These are phyloP conservation scores for Eilema caniola DNA, from an alignment of 2,888 invertebrate species.

Conservation along the genomic window DNA sequence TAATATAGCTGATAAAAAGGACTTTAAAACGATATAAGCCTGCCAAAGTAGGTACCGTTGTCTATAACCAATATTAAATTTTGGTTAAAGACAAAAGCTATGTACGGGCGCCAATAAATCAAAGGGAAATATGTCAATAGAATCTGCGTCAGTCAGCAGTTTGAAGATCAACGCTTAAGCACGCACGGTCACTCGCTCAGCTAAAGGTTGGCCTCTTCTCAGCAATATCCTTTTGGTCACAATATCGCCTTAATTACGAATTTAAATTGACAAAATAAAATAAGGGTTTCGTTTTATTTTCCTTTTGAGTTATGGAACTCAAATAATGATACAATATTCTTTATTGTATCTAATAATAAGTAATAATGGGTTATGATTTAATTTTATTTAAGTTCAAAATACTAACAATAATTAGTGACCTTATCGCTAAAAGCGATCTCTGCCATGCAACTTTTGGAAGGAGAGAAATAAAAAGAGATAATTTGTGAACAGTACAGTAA, in stretches of 20 bases:
- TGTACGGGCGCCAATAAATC: not conserved
- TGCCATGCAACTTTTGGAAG: too few relatives aligned
- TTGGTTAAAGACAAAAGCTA: not conserved
- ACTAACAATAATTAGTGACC: too few relatives aligned
- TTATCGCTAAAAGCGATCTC: too few relatives aligned
- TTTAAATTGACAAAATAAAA: slow-evolving; percentile 7
- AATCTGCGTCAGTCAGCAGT: slow-evolving; percentile 17
- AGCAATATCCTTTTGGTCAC: slow-evolving; percentile 14
- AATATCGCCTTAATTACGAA: slow-evolving; percentile 25
- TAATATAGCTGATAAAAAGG: not conserved
- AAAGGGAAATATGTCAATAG: slow-evolving; percentile 6
- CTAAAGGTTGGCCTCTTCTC: slow-evolving; percentile 11
- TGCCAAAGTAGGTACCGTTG: too few relatives aligned
- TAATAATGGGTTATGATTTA: too few relatives aligned
- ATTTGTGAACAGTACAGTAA: too few relatives aligned
- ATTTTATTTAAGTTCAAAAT: too few relatives aligned
- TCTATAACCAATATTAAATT: not conserved
- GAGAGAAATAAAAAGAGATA: too few relatives aligned
- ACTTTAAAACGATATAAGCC: not conserved
- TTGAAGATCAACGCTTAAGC: slow-evolving; percentile 25
- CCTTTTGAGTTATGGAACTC: too few relatives aligned
- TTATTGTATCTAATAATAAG: too few relatives aligned
- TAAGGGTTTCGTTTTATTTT: too few relatives aligned
- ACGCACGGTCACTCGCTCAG: slow-evolving; percentile 45
- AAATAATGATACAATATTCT: too few relatives aligned